Evolutionary conservation across 2,888 invertebrate species (phyloP), one percentile per base, ranked within the genome.

Genomic region (Eumacrocentrus americanus): DNA sequence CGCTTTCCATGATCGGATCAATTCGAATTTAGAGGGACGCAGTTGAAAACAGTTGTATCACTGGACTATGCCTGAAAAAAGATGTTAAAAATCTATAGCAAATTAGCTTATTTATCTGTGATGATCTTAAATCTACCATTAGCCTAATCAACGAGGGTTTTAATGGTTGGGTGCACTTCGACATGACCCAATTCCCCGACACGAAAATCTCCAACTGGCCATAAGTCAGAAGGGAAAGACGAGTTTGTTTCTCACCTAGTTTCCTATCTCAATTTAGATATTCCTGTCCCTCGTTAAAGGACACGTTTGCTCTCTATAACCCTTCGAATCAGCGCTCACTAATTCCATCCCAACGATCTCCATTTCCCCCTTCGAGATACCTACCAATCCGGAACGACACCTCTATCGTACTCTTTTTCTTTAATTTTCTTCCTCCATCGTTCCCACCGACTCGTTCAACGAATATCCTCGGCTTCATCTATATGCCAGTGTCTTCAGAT

Each of bases 401-500:
- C 40, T 40, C n/a, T 40, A 40, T 40, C 14, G 12, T 40, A 14
- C n/a, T 40, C 7, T 40, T 40, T 5, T 40, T 14, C 22, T 44
- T 29, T 50, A 11, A 29, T n/a, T n/a, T n/a, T n/a, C n/a, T 6
- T 29, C 29, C 29, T 29, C 9, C 9, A 29, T 29, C 9, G 29
- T 29, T 4, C 4, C 9, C 29, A 29, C 9, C 29, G 29, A 6
- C 29, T 29, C 29, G 29, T 9, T 9, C 29, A 29, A 29, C n/a
- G n/a, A n/a, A 18, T n/a, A 9, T 44, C 22, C 9, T 44, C 2
- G 23, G 25, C 25, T 25, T 47, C n/a, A 47, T 23, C 25, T 65
- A 67, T 63, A 20, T 60, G 62, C 29, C 29, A 29, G 5, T 29
- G 4, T 29, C 29, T 4, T 29, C 29, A 29, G 29, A 29, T 29